These are phyloP conservation scores for Rotaria magnacalcarata DNA, from an alignment of 2,888 invertebrate genomes.

Conservation along the genomic window DNA sequence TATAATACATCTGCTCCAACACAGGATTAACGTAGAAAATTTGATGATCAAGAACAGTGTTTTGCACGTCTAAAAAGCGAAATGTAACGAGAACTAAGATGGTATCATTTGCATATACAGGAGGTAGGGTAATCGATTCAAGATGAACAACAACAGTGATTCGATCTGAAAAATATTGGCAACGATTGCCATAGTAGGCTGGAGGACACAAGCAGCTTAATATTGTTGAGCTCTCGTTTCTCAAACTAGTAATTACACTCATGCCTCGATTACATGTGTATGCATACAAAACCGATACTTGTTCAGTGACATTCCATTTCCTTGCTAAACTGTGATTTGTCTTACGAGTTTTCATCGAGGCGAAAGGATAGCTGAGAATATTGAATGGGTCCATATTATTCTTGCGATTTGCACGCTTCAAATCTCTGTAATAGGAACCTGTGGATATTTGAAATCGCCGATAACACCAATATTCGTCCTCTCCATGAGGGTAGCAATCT, in stretches of 20 bases:
- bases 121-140: neutral
- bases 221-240: neutral
- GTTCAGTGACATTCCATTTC: too few species aligned
- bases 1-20: neutral
- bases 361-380: too few species aligned
- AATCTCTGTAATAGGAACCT: too few species aligned
- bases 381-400: too few species aligned
- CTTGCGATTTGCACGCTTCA: too few species aligned
- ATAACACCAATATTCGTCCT: neutral
- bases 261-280: neutral
- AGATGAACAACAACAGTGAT: neutral
- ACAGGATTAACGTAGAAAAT: neutral
- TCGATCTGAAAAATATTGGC: neutral
- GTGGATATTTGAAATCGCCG: accelerated
- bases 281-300: too few species aligned
- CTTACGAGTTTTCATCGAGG: accelerated
- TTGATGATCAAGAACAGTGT: too few species aligned
- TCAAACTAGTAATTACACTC: neutral
- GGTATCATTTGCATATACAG: too few species aligned
- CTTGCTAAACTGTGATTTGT: too few species aligned
- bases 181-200: neutral
- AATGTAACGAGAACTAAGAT: too few species aligned
- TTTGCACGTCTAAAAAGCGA: too few species aligned
- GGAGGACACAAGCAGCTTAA: neutral
- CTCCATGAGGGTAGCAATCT: neutral